Evolutionary conservation across 2,888 invertebrate species (phyloP).

Genomic region (Leucophora obtusa): DNA sequence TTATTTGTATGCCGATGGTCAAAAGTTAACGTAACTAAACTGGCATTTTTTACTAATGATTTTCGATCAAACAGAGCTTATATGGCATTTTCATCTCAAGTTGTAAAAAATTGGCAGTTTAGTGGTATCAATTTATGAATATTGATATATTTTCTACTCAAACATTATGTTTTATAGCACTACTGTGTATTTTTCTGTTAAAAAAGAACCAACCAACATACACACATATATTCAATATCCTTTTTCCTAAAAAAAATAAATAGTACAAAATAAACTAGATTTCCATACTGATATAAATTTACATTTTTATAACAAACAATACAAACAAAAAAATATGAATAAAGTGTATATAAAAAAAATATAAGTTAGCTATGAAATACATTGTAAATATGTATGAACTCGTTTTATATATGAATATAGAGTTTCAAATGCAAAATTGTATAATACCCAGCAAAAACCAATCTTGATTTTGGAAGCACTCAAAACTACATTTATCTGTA

Average conservation of each 20-base stretch:
- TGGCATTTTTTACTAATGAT: no score
- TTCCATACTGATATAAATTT: constrained; percentile 20
- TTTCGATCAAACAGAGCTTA: neutral
- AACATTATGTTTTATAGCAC: neutral
- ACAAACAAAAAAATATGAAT: neutral
- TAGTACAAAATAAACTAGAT: constrained; percentile 1
- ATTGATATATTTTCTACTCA: neutral
- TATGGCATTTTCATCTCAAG: neutral
- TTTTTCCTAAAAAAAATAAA: neutral
- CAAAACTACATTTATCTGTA: no score
- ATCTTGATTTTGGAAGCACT: no score
- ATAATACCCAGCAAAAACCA: no score
- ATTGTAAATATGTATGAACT: neutral
- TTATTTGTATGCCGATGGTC: no score
- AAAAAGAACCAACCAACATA: neutral
- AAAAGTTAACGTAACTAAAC: no score
- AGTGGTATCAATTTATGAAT: neutral
- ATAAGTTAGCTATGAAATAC: neutral
- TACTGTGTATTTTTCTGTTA: neutral
- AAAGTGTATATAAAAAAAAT: neutral
- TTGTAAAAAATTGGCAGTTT: neutral
- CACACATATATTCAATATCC: no score
- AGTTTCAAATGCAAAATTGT: neutral
- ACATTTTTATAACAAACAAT: constrained; percentile 18
- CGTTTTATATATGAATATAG: constrained; percentile 13